These are phyloP conservation scores for Lethrus apterus DNA, from an alignment of 1,140 invertebrate genomes.

Conservation along the genomic window DNA sequence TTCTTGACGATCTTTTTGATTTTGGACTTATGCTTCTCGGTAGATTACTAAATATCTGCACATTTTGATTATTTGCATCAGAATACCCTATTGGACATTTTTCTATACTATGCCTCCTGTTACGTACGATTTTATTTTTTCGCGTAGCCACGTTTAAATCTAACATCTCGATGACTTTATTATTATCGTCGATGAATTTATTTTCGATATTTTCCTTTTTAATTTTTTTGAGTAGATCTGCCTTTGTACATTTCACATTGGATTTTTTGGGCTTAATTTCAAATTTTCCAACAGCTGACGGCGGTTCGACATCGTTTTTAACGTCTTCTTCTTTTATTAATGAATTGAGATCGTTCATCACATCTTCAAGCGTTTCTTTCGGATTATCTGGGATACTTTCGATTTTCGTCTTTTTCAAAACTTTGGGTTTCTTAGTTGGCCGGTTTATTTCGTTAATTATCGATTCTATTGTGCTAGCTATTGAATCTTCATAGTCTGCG, in stretches of 20 bases:
- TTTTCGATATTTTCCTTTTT: slow-evolving; percentile 37
- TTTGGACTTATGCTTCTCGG: slow-evolving; percentile 30
- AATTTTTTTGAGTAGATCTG: slow-evolving; percentile 27
- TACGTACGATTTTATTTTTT: slow-evolving; percentile 23
- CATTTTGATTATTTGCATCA: slow-evolving; percentile 17
- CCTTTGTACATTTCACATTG: slow-evolving; percentile 26
- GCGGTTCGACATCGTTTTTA: slow-evolving; percentile 24
- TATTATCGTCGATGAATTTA: slow-evolving; percentile 14
- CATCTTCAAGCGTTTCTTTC: slow-evolving; percentile 30
- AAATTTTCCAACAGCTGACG: slow-evolving; percentile 10
- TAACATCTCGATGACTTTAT: slow-evolving; percentile 32
- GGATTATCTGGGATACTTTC: slow-evolving; percentile 16
- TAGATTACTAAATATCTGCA: slow-evolving; percentile 24
- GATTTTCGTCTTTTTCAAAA: slow-evolving; percentile 19
- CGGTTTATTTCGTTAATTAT: slow-evolving; percentile 14
- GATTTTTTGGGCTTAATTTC: slow-evolving; percentile 24
- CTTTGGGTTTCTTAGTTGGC: slow-evolving; percentile 11
- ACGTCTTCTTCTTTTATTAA: slow-evolving; percentile 28
- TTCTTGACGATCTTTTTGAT: slow-evolving; percentile 24
- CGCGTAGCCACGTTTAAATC: slow-evolving; percentile 37
- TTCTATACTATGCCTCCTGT: slow-evolving; percentile 38
- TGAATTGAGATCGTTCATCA: slow-evolving; percentile 31
- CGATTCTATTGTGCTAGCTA: neutral
- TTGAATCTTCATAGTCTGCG: slow-evolving; percentile 20
- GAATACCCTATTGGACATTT: slow-evolving; percentile 30